These are phyloP conservation scores for Zosterops pallidus DNA, from an alignment of 2,113 vertebrate species.

Conservation along the genomic window DNA sequence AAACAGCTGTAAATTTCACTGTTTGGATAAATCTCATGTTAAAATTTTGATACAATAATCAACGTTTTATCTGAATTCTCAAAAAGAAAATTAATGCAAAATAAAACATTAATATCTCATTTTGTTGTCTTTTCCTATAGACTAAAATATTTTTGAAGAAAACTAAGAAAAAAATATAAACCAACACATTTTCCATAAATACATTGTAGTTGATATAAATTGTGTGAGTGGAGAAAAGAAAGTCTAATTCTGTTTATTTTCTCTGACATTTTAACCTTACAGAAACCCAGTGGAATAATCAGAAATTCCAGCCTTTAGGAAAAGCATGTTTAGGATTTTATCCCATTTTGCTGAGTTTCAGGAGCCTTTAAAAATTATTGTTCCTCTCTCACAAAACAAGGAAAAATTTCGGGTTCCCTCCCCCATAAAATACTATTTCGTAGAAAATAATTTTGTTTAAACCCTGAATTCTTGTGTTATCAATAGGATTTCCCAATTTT, in stretches of 20 bases:
- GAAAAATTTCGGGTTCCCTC: rapidly evolving
- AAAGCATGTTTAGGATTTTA: neutral
- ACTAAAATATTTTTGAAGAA: neutral
- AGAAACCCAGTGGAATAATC: neutral
- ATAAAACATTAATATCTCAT: neutral
- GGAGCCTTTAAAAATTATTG: neutral
- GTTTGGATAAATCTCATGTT: neutral
- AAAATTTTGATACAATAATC: neutral
- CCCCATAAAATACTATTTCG: neutral
- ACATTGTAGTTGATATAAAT: neutral
- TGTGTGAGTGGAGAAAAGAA: neutral
- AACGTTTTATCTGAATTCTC: neutral
- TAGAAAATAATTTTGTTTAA: neutral
- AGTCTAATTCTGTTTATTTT: neutral
- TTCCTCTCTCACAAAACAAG: neutral
- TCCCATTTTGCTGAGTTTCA: neutral
- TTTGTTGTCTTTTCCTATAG: neutral
- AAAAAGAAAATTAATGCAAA: neutral
- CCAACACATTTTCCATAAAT: neutral
- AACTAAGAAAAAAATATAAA: neutral
- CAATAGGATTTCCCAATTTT: neutral
- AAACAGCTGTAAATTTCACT: neutral
- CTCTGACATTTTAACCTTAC: neutral
- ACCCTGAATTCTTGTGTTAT: neutral
- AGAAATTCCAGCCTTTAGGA: neutral